These are phyloP conservation scores for Pseudorasbora parva DNA, from an alignment of 2,113 vertebrate genomes.

Conservation along the genomic window DNA sequence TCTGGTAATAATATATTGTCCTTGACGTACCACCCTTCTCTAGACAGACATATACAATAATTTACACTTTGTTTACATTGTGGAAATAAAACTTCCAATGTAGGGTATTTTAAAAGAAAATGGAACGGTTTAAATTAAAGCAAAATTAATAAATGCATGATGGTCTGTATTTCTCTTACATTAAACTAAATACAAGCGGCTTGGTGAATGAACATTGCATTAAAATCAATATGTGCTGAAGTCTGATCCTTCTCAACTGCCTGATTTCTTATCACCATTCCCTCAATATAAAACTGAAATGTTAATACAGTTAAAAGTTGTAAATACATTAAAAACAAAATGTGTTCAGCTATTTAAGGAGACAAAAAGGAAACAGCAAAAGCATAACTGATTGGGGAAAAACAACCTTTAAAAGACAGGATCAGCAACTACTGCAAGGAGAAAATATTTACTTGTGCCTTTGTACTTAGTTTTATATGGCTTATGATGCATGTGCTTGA, in stretches of 20 bases:
- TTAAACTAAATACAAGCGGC: constrained; percentile 5
- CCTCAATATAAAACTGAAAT: background rate
- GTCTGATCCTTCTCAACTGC: background rate
- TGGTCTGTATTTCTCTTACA: background rate
- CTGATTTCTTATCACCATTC: background rate
- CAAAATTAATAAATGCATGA: background rate
- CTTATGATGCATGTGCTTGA: constrained; percentile 3
- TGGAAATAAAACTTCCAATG: background rate
- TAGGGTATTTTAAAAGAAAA: background rate
- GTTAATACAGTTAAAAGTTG: background rate
- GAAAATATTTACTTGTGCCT: constrained; percentile 4
- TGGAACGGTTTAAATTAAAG: background rate
- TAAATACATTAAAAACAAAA: background rate
- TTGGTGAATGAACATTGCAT: background rate
- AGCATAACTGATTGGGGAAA: background rate
- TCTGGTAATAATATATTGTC: background rate
- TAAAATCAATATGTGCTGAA: constrained; percentile 10
- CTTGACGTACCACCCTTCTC: background rate
- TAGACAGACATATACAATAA: background rate
- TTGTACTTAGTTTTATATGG: background rate
- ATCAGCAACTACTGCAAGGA: constrained; percentile 14
- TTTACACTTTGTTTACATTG: background rate
- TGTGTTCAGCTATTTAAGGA: background rate
- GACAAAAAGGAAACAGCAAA: background rate
- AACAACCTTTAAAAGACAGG: background rate